Evolutionary conservation across 2,113 vertebrate species (phyloP).

Genomic region (Chaetodon auriga): DNA sequence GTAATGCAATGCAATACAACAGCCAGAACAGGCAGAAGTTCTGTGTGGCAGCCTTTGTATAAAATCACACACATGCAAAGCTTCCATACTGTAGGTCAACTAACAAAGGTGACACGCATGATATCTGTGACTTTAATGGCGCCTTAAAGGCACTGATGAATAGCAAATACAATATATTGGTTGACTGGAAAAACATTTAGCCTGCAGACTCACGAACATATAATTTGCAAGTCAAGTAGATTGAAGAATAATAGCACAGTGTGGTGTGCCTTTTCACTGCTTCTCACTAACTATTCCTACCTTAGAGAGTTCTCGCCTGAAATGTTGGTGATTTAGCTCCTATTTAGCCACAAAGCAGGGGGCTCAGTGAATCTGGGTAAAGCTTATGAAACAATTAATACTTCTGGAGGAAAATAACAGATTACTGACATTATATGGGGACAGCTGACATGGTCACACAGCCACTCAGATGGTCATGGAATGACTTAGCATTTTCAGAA

Average conservation of each 20-base stretch:
- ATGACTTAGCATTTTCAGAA: constrained; percentile 28
- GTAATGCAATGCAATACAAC: constrained; percentile 16
- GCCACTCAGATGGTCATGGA: constrained; percentile 18
- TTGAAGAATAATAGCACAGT: constrained; percentile 56
- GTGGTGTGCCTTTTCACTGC: constrained; percentile 29
- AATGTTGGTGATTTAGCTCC: constrained; percentile 34
- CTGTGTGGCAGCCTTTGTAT: constrained; percentile 5
- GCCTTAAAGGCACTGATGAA: constrained; percentile 20
- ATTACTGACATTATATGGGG: constrained; percentile 3
- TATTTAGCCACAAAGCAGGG: constrained; percentile 12
- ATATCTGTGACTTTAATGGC: constrained; percentile 1
- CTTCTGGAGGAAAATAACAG: constrained; percentile 6
- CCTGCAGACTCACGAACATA: constrained; percentile 28
- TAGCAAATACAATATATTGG: constrained; percentile 8
- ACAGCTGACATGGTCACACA: constrained; percentile 22
- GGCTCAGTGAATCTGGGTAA: neutral
- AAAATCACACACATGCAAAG: neutral
- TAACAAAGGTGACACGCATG: neutral
- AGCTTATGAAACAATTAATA: constrained; percentile 20
- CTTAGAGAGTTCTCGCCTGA: constrained; percentile 35
- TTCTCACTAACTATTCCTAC: constrained; percentile 31
- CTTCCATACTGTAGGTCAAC: neutral
- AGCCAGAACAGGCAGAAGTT: neutral
- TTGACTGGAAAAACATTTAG: constrained; percentile 47
- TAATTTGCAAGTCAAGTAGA: constrained; percentile 67